Evolutionary conservation across 1,140 invertebrate genomes (phyloP).

Genomic region (Chironomus striatipennis): DNA sequence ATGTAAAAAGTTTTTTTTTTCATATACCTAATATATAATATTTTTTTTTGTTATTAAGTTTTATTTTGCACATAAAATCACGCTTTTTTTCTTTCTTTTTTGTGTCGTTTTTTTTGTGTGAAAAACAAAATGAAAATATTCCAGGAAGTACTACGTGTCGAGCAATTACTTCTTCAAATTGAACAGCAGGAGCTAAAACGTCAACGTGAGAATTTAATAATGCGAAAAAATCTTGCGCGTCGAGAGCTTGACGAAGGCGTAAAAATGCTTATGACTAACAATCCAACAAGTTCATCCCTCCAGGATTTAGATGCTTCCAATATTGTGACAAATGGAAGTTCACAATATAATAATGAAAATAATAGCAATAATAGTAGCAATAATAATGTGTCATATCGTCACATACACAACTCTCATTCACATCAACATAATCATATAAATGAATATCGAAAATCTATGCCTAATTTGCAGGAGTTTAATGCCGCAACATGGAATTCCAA

Average conservation of each 20-base stretch:
- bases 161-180: slow-evolving; percentile 62
- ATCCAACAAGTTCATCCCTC: slow-evolving; percentile 45
- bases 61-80: slow-evolving; percentile 1
- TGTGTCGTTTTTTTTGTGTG: background rate
- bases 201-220: slow-evolving; percentile 58
- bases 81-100: slow-evolving; percentile 5
- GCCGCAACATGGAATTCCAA: background rate
- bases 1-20: background rate
- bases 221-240: slow-evolving; percentile 50
- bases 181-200: slow-evolving; percentile 69
- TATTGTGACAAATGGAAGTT: slow-evolving; percentile 30
- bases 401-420: slow-evolving; percentile 24
- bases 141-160: slow-evolving; percentile 63
- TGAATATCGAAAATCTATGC: slow-evolving; percentile 45
- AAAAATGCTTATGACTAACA: slow-evolving; percentile 39
- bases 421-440: slow-evolving; percentile 30
- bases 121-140: slow-evolving; percentile 24
- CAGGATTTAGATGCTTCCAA: slow-evolving; percentile 46
- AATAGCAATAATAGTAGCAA: too few relatives aligned
- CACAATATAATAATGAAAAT: slow-evolving; percentile 10
- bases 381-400: slow-evolving; percentile 31
- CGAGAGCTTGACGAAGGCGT: slow-evolving; percentile 41
- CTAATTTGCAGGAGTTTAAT: slow-evolving; percentile 40
- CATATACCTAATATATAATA: background rate
- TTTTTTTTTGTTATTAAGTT: background rate